Percentiles rank a stretch among this genome's conserved stretches.
phyloP scores from a whole-genome alignment of 2,888 invertebrate genomes.

The Hirtodrosophila trivittata region DNA sequence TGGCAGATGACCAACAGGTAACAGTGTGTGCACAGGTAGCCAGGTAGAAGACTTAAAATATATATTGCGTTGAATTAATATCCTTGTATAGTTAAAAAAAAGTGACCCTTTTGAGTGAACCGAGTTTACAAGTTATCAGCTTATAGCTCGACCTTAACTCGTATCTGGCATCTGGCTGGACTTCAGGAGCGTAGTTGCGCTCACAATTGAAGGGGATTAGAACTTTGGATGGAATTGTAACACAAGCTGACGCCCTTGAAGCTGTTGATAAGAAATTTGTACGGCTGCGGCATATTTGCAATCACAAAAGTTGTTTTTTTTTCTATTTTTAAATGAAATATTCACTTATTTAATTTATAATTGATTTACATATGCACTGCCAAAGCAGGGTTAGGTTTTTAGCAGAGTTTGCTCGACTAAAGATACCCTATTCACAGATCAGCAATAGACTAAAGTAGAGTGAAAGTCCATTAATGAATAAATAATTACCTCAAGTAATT shows the following conservation, averaged over 20 bases:
- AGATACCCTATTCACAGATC: no score
- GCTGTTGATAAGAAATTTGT: constrained; percentile 12
- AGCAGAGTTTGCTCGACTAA: no score
- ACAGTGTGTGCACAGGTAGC: constrained; percentile 11
- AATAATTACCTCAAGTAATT: no score
- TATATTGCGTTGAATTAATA: no score
- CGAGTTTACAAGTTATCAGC: constrained; percentile 28
- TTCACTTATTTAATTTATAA: no score
- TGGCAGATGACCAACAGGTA: not conserved
- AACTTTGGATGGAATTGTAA: not conserved
- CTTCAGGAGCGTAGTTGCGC: constrained; percentile 13
- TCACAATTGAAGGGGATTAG: constrained; percentile 14
- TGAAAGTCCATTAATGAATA: no score
- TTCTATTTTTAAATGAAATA: not conserved
- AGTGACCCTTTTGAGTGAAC: not conserved
- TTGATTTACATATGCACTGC: no score
- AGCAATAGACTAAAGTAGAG: no score
- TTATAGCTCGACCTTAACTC: constrained; percentile 17
- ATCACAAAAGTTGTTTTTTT: not conserved
- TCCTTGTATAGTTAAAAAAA: not conserved
- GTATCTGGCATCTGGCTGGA: constrained; percentile 4
- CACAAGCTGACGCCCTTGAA: constrained; percentile 3
- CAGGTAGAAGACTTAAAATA: not conserved
- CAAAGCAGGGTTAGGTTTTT: no score
- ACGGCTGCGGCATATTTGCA: not conserved